Conservation (phyloP, 2,113 vertebrate species). For the Pseudorhombus dupliciocellatus region DNA sequence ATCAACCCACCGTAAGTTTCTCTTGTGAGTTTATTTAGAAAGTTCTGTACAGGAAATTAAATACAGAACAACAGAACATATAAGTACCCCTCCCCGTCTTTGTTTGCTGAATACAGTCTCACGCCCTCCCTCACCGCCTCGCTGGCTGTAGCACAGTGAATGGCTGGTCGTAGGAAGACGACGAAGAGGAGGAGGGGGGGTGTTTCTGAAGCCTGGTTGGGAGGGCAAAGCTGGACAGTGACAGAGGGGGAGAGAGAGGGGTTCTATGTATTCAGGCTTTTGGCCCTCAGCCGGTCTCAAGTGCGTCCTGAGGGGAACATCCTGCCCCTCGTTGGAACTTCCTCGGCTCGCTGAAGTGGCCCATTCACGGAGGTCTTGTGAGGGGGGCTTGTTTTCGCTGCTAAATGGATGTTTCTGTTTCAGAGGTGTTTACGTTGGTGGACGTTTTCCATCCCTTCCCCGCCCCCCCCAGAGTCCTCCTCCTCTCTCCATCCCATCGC, state of each 20-base stretch:
- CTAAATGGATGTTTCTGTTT: slow-evolving; percentile 78
- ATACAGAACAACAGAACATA: no score
- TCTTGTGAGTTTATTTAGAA: no score
- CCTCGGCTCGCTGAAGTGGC: slow-evolving; percentile 71
- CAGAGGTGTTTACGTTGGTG: slow-evolving; percentile 68
- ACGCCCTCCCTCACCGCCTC: slow-evolving; percentile 56
- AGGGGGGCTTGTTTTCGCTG: slow-evolving; percentile 70
- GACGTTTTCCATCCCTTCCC: slow-evolving; percentile 49
- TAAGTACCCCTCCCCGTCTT: slow-evolving; percentile 37
- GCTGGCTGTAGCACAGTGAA: slow-evolving; percentile 55
- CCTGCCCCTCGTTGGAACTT: slow-evolving; percentile 74
- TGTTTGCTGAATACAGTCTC: slow-evolving; percentile 55
- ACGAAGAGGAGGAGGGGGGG: slow-evolving; percentile 18
- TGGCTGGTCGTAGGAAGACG: slow-evolving; percentile 25
- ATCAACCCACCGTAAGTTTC: no score
- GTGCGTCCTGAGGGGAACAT: slow-evolving; percentile 77
- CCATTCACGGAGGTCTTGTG: slow-evolving; percentile 74
- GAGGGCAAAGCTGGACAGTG: slow-evolving; percentile 61
- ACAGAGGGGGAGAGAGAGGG: slow-evolving; percentile 50
- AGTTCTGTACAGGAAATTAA: no score
- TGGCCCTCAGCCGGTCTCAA: slow-evolving; percentile 70
- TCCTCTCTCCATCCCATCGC: slow-evolving; percentile 3
- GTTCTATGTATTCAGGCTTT: slow-evolving; percentile 61
- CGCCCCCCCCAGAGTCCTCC: not conserved
- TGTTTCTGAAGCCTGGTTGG: slow-evolving; percentile 39